Conservation (phyloP, 2,113 vertebrate genomes). For the Pandion haliaetus region DNA sequence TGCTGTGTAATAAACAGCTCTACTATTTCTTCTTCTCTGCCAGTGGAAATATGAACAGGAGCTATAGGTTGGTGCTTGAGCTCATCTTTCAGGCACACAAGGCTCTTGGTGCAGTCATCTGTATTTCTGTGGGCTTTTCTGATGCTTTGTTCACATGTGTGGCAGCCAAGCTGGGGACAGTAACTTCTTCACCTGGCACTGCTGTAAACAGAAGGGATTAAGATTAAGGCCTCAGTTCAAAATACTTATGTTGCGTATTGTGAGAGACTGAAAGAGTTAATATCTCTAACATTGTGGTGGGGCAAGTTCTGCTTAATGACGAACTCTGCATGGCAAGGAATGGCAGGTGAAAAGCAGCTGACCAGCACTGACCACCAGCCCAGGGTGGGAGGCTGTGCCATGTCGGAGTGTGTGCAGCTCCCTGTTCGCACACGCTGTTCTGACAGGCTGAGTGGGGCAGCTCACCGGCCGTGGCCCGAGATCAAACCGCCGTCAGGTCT, state of each 20-base stretch:
- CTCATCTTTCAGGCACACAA: neutral
- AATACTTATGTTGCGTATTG: rapidly evolving
- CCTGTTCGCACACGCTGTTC: too few relatives aligned
- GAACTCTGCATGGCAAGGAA: too few relatives aligned
- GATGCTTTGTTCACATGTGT: neutral
- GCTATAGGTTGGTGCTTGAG: neutral
- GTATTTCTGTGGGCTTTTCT: neutral
- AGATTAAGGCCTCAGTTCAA: neutral
- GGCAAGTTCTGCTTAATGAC: too few relatives aligned
- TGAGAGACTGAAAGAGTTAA: too few relatives aligned
- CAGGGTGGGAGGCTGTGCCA: too few relatives aligned
- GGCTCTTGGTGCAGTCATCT: neutral
- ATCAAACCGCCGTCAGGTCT: too few relatives aligned
- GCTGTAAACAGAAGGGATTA: neutral
- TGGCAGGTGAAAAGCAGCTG: too few relatives aligned
- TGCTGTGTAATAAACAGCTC: neutral
- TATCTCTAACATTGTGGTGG: too few relatives aligned
- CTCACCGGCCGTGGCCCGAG: too few relatives aligned
- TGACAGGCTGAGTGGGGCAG: too few relatives aligned
- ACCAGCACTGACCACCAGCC: too few relatives aligned
- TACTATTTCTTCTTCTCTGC: neutral
- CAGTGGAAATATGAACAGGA: neutral
- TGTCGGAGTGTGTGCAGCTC: too few relatives aligned
- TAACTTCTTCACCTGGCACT: neutral
- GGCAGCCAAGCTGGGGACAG: neutral